Percentiles rank a stretch among this genome's conserved stretches.
Conservation (phyloP, 1,140 invertebrate species). For the Drosophila aff. region DNA sequence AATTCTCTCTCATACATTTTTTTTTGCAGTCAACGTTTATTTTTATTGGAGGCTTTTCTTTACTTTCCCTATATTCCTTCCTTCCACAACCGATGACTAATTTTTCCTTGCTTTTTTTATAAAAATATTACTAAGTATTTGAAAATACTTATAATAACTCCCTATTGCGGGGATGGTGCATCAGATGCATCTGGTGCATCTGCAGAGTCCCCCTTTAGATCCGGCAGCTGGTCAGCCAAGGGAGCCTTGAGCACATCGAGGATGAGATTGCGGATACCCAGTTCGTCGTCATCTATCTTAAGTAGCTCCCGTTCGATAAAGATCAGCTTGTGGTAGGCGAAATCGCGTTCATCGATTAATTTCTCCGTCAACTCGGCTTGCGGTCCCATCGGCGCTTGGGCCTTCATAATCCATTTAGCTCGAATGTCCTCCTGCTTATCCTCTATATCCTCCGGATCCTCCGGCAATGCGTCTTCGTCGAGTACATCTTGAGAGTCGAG, state of each 20-base stretch:
- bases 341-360: conserved; percentile 24
- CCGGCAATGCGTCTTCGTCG: no score
- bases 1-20: background rate
- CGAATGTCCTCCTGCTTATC: no score
- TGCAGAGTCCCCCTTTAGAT: accelerated
- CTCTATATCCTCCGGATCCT: no score
- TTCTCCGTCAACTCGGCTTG: no score
- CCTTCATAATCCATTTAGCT: no score
- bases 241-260: conserved; percentile 52
- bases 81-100: background rate
- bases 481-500: no score
- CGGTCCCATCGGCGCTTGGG: background rate
- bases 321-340: conserved; percentile 56
- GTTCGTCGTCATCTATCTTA: conserved; percentile 14
- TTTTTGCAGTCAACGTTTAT: background rate
- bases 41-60: background rate
- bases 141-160: background rate
- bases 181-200: background rate
- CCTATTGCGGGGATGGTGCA: background rate
- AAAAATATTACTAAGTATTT: background rate
- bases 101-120: background rate
- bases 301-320: conserved; percentile 53
- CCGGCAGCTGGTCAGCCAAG: no score
- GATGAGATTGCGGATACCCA: conserved; percentile 35
- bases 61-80: background rate